Percentiles rank a stretch among this genome's conserved stretches.
Conservation (phyloP, 2,113 vertebrate species). For the Xiphophorus hellerii region DNA sequence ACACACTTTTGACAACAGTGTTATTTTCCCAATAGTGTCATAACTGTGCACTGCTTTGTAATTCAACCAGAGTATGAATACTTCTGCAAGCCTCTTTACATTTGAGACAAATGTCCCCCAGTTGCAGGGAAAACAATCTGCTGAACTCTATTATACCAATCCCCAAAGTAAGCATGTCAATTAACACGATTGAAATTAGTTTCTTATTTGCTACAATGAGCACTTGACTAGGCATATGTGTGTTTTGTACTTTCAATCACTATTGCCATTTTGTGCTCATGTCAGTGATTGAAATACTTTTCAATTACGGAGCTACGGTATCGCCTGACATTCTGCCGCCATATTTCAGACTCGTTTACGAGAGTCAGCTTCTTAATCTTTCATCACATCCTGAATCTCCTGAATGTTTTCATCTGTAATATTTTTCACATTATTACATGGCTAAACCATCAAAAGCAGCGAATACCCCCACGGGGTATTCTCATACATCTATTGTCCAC, state of each 20-base stretch:
- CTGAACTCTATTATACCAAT: conserved; percentile 45
- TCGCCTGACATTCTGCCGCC: conserved; percentile 17
- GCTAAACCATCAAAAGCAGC: conserved; percentile 55
- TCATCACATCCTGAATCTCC: conserved; percentile 51
- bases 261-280: conserved; percentile 50
- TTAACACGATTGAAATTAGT: conserved; percentile 30
- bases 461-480: conserved; percentile 54
- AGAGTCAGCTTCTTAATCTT: conserved; percentile 14
- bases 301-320: conserved; percentile 6
- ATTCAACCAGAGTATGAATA: neutral
- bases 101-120: neutral
- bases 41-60: no score
- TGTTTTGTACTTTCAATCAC: conserved; percentile 61
- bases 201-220: conserved; percentile 45
- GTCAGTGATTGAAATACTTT: conserved; percentile 56
- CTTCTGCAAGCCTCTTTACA: neutral
- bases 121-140: conserved; percentile 35
- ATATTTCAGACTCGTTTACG: conserved; percentile 36
- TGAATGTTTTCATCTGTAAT: conserved; percentile 31
- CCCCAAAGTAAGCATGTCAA: conserved; percentile 36
- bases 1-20: no score
- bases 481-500: conserved; percentile 47
- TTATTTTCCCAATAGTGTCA: no score
- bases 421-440: conserved; percentile 27
- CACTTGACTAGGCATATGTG: conserved; percentile 59